These are phyloP conservation scores for Thymallus thymallus DNA, from an alignment of 2,113 vertebrate genomes.

Conservation along the genomic window DNA sequence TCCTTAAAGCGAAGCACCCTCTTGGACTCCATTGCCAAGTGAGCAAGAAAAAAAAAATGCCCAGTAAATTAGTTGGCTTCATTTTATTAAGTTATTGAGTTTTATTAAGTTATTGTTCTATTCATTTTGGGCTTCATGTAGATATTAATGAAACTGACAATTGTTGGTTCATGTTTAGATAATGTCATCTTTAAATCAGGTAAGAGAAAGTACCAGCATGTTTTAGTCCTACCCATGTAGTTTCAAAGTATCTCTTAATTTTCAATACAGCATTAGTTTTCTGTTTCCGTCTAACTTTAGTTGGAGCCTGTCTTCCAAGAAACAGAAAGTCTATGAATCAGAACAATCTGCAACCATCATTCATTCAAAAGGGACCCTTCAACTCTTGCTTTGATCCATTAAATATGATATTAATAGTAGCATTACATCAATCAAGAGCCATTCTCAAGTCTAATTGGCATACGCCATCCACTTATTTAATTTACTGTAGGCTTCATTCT, in stretches of 20 bases:
- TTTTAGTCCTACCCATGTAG: background rate
- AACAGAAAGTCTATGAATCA: background rate
- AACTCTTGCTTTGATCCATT: background rate
- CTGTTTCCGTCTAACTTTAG: background rate
- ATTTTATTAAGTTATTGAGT: background rate
- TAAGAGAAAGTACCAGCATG: background rate
- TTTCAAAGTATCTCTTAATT: background rate
- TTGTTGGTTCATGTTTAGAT: background rate
- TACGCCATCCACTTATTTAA: constrained; percentile 5
- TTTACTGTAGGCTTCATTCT: background rate
- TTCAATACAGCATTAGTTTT: background rate
- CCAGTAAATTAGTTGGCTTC: background rate
- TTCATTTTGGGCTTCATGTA: background rate
- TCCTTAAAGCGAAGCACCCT: background rate
- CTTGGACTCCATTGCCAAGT: background rate
- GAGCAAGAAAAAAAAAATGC: background rate
- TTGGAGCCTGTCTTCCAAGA: background rate
- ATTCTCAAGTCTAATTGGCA: constrained; percentile 2
- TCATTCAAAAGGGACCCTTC: constrained; percentile 1
- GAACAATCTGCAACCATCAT: background rate
- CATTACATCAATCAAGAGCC: constrained; percentile 8
- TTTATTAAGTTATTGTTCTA: background rate
- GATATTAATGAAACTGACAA: background rate
- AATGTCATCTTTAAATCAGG: background rate
- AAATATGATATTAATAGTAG: background rate